phyloP scores from a whole-genome alignment of 2,888 invertebrate species.

The Pimpla rufipes region DNA sequence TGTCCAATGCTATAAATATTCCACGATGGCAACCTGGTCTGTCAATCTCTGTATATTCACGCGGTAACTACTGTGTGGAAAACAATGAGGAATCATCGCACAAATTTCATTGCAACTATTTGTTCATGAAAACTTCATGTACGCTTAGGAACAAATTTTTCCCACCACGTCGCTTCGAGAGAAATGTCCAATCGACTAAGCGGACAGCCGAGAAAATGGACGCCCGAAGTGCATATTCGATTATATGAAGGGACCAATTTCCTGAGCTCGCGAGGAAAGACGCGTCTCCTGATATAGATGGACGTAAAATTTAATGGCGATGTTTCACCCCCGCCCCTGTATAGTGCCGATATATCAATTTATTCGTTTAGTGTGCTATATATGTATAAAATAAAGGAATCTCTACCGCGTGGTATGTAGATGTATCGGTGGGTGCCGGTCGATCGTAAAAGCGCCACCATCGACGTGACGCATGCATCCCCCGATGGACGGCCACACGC shows the following conservation, averaged over 20 bases:
- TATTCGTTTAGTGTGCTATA: constrained; percentile 7
- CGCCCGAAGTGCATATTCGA: background rate
- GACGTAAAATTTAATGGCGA: constrained; percentile 38
- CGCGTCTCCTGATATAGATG: background rate
- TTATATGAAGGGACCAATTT: constrained; percentile 23
- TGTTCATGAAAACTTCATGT: too few relatives aligned
- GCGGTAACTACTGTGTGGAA: too few relatives aligned
- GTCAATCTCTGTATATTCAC: too few relatives aligned
- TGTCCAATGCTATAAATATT: too few relatives aligned
- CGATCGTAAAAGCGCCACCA: constrained; percentile 69
- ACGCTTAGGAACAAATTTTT: too few relatives aligned
- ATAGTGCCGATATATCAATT: background rate
- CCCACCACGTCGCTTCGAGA: too few relatives aligned
- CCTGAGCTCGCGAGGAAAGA: constrained; percentile 5
- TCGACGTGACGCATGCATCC: constrained; percentile 45
- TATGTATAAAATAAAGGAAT: constrained; percentile 62
- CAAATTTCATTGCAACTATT: too few relatives aligned
- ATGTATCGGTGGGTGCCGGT: constrained; percentile 69
- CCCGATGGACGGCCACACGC: constrained; percentile 35
- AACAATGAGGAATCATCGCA: too few relatives aligned
- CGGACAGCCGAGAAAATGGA: background rate
- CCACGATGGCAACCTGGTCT: too few relatives aligned
- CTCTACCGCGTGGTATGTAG: constrained; percentile 69
- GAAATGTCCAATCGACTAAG: background rate
- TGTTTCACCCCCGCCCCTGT: background rate